These are phyloP conservation scores for Rhyacophila brunnea DNA, from an alignment of 1,140 invertebrate genomes.

Conservation along the genomic window DNA sequence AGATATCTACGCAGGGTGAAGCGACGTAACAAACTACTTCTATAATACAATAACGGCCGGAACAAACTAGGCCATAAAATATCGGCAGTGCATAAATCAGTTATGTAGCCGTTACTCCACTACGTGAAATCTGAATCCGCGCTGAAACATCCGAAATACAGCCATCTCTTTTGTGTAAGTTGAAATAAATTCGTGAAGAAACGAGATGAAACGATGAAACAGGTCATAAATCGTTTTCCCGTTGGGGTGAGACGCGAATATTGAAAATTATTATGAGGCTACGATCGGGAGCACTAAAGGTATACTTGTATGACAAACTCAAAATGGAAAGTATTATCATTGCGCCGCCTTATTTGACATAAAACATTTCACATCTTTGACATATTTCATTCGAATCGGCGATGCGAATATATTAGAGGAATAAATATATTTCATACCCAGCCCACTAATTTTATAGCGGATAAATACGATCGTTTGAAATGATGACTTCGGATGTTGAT, in stretches of 20 bases:
- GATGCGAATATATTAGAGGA: too few species aligned
- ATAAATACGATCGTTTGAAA: too few species aligned
- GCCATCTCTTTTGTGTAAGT: neutral
- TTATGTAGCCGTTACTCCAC: conserved; percentile 31
- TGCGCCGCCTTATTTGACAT: conserved; percentile 28
- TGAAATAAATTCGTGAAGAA: neutral
- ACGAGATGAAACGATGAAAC: neutral
- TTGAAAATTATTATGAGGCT: conserved; percentile 35
- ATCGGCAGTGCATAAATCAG: conserved; percentile 59
- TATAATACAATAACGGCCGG: conserved; percentile 61
- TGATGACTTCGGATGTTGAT: too few species aligned
- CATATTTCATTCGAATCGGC: conserved; percentile 27
- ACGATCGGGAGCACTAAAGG: conserved; percentile 18
- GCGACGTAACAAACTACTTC: conserved; percentile 48
- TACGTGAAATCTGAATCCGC: conserved; percentile 1
- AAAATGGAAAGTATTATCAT: conserved; percentile 15
- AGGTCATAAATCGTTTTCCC: conserved; percentile 7
- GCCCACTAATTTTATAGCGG: too few species aligned
- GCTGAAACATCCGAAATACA: conserved; percentile 1
- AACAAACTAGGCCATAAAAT: conserved; percentile 61
- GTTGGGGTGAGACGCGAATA: conserved; percentile 23
- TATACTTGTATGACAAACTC: conserved; percentile 22
- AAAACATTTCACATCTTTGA: conserved; percentile 21
- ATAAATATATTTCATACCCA: too few species aligned
- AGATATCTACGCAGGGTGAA: neutral